Evolutionary conservation across 2,113 vertebrate species (phyloP).

Genomic region (Mus musculus): GRCm39 chrX:135142001-135142500

Average conservation of each 20-base stretch:
- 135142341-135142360: neutral
- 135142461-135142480: neutral
- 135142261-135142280: neutral
- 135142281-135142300: neutral
- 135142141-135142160: too few relatives aligned
- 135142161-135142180: neutral
- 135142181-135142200: neutral
- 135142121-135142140: too few relatives aligned
- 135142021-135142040: too few relatives aligned
- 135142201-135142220: neutral
- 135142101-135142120: too few relatives aligned
- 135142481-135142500: neutral
- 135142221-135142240: neutral
- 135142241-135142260: neutral
- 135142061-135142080: too few relatives aligned
- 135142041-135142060: too few relatives aligned
- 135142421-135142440: neutral
- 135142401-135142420: neutral
- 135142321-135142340: neutral
- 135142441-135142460: neutral
- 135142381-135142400: neutral
- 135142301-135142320: neutral
- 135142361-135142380: neutral
- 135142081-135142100: too few relatives aligned
- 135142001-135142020: too few relatives aligned